Conservation (phyloP, 2,888 invertebrate species). For the Eupithecia subfuscata region DNA sequence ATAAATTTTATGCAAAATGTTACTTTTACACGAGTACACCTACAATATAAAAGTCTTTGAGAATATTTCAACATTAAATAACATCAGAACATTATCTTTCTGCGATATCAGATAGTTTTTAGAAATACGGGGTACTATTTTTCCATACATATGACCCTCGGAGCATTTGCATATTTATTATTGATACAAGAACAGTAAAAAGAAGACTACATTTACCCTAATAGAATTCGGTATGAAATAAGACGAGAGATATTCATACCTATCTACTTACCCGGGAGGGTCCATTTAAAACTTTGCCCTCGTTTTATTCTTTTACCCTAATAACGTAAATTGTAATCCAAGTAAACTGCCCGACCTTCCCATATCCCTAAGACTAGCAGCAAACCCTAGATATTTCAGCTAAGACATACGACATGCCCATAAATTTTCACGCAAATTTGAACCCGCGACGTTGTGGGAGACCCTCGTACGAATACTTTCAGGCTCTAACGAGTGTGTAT, state of each 20-base stretch:
- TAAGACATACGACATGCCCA: conserved; percentile 65
- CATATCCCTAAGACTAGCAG: conserved; percentile 48
- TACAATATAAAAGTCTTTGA: not conserved
- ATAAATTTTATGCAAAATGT: conserved; percentile 1
- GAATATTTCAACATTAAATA: not conserved
- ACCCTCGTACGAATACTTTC: conserved; percentile 56
- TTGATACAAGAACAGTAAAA: conserved; percentile 23
- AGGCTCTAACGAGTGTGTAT: conserved; percentile 51
- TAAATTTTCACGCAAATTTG: conserved; percentile 72
- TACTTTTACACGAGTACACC: not conserved
- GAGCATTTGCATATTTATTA: conserved; percentile 23
- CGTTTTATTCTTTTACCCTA: conserved; percentile 36
- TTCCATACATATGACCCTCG: not conserved
- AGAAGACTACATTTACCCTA: conserved; percentile 13
- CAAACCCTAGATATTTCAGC: conserved; percentile 57
- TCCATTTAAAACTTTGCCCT: conserved; percentile 29
- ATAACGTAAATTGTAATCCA: conserved; percentile 50
- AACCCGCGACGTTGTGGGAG: conserved; percentile 52
- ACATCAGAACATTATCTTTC: not conserved
- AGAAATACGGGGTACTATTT: conserved; percentile 5
- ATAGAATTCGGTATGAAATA: conserved; percentile 23
- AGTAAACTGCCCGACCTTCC: conserved; percentile 42
- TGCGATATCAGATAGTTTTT: not conserved
- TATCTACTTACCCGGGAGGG: conserved; percentile 16
- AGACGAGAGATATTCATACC: conserved; percentile 30